Base-by-base conservation (phyloP, 2,113 vertebrate genomes). In the Corapipo altera region DNA sequence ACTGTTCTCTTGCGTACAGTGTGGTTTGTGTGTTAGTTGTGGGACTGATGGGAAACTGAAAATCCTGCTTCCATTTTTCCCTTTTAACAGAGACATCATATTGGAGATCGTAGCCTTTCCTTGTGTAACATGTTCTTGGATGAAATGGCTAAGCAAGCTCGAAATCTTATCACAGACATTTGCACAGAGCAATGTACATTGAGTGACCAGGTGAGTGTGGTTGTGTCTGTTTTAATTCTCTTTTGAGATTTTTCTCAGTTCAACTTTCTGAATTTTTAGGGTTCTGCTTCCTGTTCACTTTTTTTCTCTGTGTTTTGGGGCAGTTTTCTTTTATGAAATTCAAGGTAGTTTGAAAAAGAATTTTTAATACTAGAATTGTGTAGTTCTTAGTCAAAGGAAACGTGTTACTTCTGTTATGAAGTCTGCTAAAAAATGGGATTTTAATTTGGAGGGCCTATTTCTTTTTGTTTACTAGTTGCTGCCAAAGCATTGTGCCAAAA, bases 111-210 rank as follows among this genome's bases (percentile, higher is more conserved):
- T 26, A 99, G 99, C 92, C 98, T 99, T 64, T 99, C 99, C 17
- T 96, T 99, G 92, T 99, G 99, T 95, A 99, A 99, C 98, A 99
- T 99, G 99, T 99, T 99, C 97, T 97, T 99, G 97, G 99, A 99
- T 90, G 99, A 99, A 98, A 99, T 99, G 99, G 99, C 99, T 27
- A 99, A 99, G 81, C 99, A 99, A 93, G 99, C 99, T 91, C 97
- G 99, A 71, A 99, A 99, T 97, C 99, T 99, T 84, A 99, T 99
- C 97, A 99, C 99, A 26, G 99, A 99, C 94, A 99, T 99, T 98
- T 99, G 99, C 97, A 99, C 99, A 64, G 99, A 99, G 69, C 99
- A 99, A 12, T 99, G 99, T 95, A 99, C 99, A 1, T 98, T 99
- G 78, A 99, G 99, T 81, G 99, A 99, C 97, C 99, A 99, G 99